A percentile compares a stretch with the other conserved stretches of the same genome.
Evolutionary conservation across 2,797 vertebrate species (phyloP).

Genomic region (Mormyrops attenuatus): DNA sequence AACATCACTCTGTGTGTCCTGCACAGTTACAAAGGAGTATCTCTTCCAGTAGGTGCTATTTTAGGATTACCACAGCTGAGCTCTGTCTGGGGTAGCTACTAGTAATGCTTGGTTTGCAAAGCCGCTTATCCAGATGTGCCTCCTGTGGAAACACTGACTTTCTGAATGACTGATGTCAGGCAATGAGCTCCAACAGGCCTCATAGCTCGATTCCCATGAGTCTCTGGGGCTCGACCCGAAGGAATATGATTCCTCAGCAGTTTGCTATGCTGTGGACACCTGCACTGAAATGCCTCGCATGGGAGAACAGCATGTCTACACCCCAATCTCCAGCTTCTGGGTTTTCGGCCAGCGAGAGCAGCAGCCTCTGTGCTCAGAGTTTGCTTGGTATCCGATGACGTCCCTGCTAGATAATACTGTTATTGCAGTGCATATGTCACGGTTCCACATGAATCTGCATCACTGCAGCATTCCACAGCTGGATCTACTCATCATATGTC

Average conservation of each 20-base stretch:
- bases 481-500: not conserved
- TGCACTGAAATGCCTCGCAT: not conserved
- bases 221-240: not conserved
- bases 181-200: not conserved
- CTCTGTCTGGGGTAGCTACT: slow-evolving; percentile 16
- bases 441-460: not conserved
- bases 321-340: not conserved
- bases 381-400: not conserved
- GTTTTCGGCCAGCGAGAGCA: not conserved
- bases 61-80: slow-evolving; percentile 13
- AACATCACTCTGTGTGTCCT: not conserved
- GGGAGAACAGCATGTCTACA: not conserved
- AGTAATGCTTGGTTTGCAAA: slow-evolving; percentile 14
- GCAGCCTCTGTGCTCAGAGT: not conserved
- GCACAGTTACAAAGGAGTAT: not conserved
- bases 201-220: not conserved
- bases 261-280: not conserved
- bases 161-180: not conserved
- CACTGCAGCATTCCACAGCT: not conserved
- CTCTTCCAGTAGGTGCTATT: slow-evolving; percentile 12
- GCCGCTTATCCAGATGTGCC: slow-evolving; percentile 9
- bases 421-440: not conserved
- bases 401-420: not conserved
- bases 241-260: not conserved
- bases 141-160: slow-evolving; percentile 17